Evolutionary conservation across 2,113 vertebrate species (phyloP).

Genomic region (Colaptes auratus): DNA sequence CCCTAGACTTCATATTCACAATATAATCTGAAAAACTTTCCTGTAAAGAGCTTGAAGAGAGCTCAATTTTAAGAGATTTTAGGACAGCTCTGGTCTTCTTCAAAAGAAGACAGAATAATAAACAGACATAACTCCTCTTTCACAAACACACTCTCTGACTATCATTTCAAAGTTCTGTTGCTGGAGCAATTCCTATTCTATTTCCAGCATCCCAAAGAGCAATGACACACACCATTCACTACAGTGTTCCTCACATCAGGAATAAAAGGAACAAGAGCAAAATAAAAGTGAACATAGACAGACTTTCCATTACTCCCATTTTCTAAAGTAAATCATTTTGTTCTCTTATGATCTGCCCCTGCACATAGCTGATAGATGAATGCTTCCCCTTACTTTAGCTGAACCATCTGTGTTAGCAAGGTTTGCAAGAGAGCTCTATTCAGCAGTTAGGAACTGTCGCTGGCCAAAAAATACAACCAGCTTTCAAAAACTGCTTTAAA

Average conservation of each 20-base stretch:
- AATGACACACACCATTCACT: slow-evolving; percentile 36
- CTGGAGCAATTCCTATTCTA: slow-evolving; percentile 60
- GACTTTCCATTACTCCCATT: slow-evolving; percentile 43
- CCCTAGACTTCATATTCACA: not conserved
- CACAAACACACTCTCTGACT: not conserved
- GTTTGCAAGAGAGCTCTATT: not conserved
- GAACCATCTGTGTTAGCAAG: slow-evolving; percentile 28
- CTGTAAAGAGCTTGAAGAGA: not conserved
- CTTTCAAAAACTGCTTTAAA: not conserved
- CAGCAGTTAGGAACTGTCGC: not conserved
- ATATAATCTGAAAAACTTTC: slow-evolving; percentile 34
- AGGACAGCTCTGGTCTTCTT: slow-evolving; percentile 45
- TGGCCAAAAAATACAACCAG: not conserved
- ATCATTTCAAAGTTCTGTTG: not conserved
- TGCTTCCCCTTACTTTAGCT: not conserved
- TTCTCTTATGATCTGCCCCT: slow-evolving; percentile 23
- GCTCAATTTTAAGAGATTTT: slow-evolving; percentile 38
- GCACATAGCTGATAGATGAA: slow-evolving; percentile 14
- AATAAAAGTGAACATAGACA: slow-evolving; percentile 18
- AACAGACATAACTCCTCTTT: slow-evolving; percentile 55
- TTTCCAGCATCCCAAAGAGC: slow-evolving; percentile 46
- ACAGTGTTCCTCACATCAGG: not conserved
- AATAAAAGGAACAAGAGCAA: slow-evolving; percentile 38
- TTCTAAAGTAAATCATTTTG: slow-evolving; percentile 59
- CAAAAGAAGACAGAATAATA: slow-evolving; percentile 59